These are phyloP conservation scores for Stegophylla sp. DNA, from an alignment of 2,888 invertebrate genomes.

Conservation along the genomic window DNA sequence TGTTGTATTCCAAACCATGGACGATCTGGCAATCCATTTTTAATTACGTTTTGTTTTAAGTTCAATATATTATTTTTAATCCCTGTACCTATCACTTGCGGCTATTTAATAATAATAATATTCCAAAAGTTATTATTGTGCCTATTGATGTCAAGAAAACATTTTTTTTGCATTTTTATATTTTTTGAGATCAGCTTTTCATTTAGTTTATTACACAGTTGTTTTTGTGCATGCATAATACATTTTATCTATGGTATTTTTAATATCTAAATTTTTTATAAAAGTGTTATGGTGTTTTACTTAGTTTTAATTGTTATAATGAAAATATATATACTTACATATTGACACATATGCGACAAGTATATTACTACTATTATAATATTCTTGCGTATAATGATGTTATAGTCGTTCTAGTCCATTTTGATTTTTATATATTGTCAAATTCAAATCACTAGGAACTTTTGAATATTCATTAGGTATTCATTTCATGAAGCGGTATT, in stretches of 20 bases:
- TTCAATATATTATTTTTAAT: neutral
- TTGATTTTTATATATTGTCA: neutral
- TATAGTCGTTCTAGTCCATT: neutral
- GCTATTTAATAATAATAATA: conserved; percentile 2
- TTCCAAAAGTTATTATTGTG: neutral
- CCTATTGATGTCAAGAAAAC: neutral
- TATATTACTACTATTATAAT: no score
- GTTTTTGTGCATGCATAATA: neutral
- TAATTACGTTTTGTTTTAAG: neutral
- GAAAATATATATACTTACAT: no score
- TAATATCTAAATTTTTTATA: no score
- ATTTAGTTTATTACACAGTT: no score
- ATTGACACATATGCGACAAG: no score
- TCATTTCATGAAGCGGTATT: conserved; percentile 20
- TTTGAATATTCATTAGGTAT: conserved; percentile 30
- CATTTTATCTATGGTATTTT: neutral
- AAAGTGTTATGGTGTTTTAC: no score
- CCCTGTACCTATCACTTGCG: no score
- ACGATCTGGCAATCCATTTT: conserved; percentile 1
- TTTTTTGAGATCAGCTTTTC: no score
- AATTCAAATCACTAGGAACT: conserved; percentile 7
- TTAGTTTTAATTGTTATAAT: no score
- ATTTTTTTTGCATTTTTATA: neutral
- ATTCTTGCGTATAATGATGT: conserved; percentile 19
- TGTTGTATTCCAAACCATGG: neutral